Evolutionary conservation across 1,140 invertebrate species (phyloP).

Genomic region (Harlomillsia oculata): DNA sequence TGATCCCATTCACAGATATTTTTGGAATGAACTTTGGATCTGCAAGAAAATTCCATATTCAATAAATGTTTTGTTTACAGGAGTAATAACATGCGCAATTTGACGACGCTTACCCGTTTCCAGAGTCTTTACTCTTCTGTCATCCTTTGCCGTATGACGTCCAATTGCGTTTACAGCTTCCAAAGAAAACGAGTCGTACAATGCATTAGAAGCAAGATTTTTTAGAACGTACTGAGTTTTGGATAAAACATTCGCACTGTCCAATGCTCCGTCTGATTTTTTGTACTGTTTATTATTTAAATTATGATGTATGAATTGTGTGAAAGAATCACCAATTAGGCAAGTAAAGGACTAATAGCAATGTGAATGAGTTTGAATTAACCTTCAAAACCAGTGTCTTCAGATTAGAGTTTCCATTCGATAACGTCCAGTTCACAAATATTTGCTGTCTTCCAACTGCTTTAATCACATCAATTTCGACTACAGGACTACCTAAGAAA

Average conservation of each 20-base stretch:
- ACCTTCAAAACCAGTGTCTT: slow-evolving; percentile 16
- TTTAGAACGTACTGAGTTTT: slow-evolving; percentile 26
- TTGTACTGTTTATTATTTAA: no score
- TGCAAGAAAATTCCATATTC: no score
- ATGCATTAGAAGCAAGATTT: slow-evolving; percentile 21
- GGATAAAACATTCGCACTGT: not conserved
- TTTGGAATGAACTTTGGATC: slow-evolving; percentile 68
- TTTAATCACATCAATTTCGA: slow-evolving; percentile 61
- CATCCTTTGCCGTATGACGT: not conserved
- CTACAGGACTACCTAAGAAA: slow-evolving; percentile 59
- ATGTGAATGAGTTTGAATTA: not conserved
- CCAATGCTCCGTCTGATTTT: slow-evolving; percentile 6
- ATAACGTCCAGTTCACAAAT: slow-evolving; percentile 71
- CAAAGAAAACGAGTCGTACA: slow-evolving; percentile 30
- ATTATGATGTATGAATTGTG: no score
- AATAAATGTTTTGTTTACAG: slow-evolving; percentile 6
- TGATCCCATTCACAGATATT: slow-evolving; percentile 64
- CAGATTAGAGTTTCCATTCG: slow-evolving; percentile 58
- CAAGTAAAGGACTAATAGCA: not conserved
- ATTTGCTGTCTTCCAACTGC: slow-evolving; percentile 62
- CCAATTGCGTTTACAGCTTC: slow-evolving; percentile 42
- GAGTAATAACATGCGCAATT: not conserved
- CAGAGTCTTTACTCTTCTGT: slow-evolving; percentile 46
- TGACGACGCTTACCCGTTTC: slow-evolving; percentile 42
- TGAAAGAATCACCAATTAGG: no score